Evolutionary conservation across 2,113 vertebrate species (phyloP).

Genomic region (Gnathonemus longibarbis): DNA sequence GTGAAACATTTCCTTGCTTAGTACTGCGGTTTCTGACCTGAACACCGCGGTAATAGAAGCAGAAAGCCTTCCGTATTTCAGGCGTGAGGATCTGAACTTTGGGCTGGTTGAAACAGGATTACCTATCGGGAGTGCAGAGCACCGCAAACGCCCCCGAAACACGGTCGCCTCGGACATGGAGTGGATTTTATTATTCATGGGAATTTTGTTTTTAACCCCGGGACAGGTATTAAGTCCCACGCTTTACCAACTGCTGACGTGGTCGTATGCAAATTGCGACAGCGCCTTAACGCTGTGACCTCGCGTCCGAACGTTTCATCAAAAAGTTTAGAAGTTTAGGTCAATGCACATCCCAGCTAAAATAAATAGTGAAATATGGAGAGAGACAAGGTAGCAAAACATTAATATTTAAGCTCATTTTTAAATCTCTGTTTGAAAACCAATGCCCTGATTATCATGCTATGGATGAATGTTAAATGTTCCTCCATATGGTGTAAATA

Average conservation of each 20-base stretch:
- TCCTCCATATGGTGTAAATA: not conserved
- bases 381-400: not conserved
- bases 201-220: not conserved
- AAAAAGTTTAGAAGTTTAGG: not conserved
- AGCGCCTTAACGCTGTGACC: not conserved
- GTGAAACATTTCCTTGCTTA: conserved; percentile 3
- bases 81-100: not conserved
- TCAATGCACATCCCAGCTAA: not conserved
- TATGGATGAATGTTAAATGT: not conserved
- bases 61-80: not conserved
- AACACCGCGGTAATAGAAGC: not conserved
- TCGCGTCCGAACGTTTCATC: not conserved
- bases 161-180: not conserved
- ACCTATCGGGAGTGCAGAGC: not conserved
- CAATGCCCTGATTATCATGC: not conserved
- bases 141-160: not conserved
- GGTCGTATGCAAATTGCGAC: not conserved
- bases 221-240: not conserved
- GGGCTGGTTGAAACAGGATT: not conserved
- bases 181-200: conserved; percentile 18
- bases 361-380: not conserved
- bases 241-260: not conserved
- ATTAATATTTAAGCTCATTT: not conserved
- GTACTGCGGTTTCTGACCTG: conserved; percentile 7
- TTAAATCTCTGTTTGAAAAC: not conserved